A percentile compares a stretch with the other conserved stretches of the same genome.
These are phyloP conservation scores for Nothoprocta perdicaria DNA, from an alignment of 2,113 vertebrate species.

Conservation along the genomic window DNA sequence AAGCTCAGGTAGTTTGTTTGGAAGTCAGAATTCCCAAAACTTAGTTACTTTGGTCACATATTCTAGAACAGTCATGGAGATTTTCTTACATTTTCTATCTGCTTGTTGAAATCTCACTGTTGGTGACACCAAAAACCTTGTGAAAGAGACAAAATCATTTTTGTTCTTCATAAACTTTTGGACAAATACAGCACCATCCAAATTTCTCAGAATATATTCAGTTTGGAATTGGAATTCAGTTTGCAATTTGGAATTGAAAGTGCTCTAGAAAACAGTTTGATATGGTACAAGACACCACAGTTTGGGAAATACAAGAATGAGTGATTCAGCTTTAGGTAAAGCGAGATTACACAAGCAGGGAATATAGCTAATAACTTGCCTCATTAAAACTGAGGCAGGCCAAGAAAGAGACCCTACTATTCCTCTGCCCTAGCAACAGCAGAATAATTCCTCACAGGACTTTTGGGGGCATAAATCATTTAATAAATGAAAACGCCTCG, in stretches of 20 bases:
- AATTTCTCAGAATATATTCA: not conserved
- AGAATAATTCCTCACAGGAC: not conserved
- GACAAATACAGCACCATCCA: not conserved
- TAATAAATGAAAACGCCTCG: not conserved
- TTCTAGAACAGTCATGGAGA: not conserved
- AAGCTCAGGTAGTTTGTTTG: not conserved
- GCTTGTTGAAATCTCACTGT: not conserved
- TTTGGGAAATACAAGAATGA: not conserved
- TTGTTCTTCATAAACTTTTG: not conserved
- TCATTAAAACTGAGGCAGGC: not conserved
- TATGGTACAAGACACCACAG: not conserved
- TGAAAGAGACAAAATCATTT: not conserved
- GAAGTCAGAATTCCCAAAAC: not conserved
- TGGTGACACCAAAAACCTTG: not conserved
- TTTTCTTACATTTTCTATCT: not conserved
- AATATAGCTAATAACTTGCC: not conserved
- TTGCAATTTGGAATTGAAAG: not conserved
- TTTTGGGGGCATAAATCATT: conserved; percentile 29
- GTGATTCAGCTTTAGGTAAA: not conserved
- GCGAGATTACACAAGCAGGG: not conserved
- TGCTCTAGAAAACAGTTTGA: not conserved
- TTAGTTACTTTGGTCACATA: not conserved
- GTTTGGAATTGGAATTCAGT: too few species aligned
- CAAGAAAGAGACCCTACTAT: not conserved
- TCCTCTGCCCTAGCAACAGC: conserved; percentile 1